These are phyloP conservation scores for Meles meles DNA, from an alignment of 2,113 vertebrate species.

Conservation along the genomic window DNA sequence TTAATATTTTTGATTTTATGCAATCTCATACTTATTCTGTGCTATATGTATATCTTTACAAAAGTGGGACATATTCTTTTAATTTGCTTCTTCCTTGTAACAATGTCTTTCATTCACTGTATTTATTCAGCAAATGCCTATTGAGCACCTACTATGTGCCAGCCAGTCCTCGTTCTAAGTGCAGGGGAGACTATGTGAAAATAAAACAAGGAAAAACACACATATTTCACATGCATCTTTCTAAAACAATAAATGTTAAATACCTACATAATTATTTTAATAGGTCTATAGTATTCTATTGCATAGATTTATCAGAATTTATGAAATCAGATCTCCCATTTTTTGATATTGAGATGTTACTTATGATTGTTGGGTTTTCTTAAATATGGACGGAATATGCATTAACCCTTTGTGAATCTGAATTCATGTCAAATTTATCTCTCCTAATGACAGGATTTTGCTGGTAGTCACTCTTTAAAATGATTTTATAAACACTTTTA, in stretches of 20 bases:
- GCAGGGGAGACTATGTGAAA: neutral
- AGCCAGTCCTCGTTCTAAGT: neutral
- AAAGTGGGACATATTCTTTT: neutral
- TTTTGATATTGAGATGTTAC: neutral
- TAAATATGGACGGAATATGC: neutral
- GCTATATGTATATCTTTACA: neutral
- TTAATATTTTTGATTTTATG: neutral
- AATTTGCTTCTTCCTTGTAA: neutral
- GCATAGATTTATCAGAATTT: neutral
- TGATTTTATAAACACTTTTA: slow-evolving; percentile 23
- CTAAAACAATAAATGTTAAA: neutral
- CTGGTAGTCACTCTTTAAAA: neutral
- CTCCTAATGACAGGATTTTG: slow-evolving; percentile 26
- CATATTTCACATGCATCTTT: neutral
- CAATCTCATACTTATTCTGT: neutral
- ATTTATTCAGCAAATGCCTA: neutral
- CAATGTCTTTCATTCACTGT: neutral
- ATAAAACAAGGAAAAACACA: neutral
- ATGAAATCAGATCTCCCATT: neutral
- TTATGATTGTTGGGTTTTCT: neutral
- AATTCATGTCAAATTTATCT: slow-evolving; percentile 21
- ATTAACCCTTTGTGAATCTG: neutral
- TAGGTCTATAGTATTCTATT: neutral
- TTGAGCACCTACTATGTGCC: neutral
- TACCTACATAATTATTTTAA: neutral